These are phyloP conservation scores for Zeugodacus cucurbitae DNA, from an alignment of 1,140 invertebrate genomes.

Conservation along the genomic window DNA sequence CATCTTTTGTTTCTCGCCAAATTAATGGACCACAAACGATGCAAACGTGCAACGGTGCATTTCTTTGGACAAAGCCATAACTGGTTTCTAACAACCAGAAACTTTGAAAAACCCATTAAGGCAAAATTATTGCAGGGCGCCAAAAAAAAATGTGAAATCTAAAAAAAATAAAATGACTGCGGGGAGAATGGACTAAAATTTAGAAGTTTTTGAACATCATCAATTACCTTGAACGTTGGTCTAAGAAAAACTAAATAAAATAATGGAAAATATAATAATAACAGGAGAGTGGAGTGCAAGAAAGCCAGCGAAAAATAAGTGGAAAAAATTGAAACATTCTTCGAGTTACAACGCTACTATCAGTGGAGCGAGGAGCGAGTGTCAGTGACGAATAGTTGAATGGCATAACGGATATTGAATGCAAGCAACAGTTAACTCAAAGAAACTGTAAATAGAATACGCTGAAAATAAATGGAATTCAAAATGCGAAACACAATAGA, in stretches of 20 bases:
- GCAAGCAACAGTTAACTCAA: constrained; percentile 21
- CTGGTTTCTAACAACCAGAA: not conserved
- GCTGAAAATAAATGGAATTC: not conserved
- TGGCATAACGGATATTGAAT: constrained; percentile 16
- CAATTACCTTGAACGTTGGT: not conserved
- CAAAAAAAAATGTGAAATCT: not conserved
- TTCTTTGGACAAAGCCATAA: not conserved
- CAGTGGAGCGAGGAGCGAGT: not conserved
- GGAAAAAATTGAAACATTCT: not conserved
- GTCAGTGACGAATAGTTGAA: not conserved
- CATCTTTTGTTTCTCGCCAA: not conserved
- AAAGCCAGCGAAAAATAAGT: not conserved
- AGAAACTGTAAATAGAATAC: not conserved
- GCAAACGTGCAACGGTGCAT: constrained; percentile 16
- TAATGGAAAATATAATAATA: not conserved
- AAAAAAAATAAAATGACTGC: not conserved
- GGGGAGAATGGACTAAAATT: not conserved
- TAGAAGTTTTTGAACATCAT: not conserved
- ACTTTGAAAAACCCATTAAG: not conserved
- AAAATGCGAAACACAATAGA: not conserved
- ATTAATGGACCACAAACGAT: not conserved
- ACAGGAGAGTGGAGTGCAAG: not conserved
- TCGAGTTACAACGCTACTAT: too few species aligned
- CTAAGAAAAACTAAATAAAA: not conserved
- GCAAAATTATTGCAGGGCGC: not conserved